Percentiles rank a stretch among this genome's conserved stretches.
These are phyloP conservation scores for Acanthisitta chloris DNA, from an alignment of 2,113 vertebrate genomes.

Conservation along the genomic window DNA sequence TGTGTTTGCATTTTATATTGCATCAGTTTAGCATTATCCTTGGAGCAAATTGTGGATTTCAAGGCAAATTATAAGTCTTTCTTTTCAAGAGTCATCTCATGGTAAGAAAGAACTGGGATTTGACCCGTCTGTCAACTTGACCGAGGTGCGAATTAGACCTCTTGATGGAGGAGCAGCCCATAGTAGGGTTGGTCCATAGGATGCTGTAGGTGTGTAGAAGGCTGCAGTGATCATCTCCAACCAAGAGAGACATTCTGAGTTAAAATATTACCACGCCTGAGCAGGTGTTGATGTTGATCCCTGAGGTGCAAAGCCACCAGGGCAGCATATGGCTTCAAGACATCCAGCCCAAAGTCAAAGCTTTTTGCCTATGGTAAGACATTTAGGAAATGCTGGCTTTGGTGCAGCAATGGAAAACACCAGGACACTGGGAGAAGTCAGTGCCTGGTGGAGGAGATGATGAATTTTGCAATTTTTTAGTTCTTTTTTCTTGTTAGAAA, in stretches of 20 bases:
- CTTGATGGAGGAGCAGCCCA: neutral
- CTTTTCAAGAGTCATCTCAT: neutral
- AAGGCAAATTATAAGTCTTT: neutral
- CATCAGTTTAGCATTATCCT: rapidly evolving
- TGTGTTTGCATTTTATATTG: neutral
- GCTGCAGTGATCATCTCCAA: neutral
- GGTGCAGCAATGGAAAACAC: neutral
- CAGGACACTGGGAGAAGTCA: neutral
- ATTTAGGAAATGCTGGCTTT: neutral
- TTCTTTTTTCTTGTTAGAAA: neutral
- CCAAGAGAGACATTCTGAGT: neutral
- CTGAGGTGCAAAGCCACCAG: neutral
- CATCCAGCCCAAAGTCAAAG: neutral
- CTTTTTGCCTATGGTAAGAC: neutral
- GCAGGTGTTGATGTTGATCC: neutral
- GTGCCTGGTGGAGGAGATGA: neutral
- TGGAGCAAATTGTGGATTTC: neutral
- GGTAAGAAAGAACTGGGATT: neutral
- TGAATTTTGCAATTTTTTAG: neutral
- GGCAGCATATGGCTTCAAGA: neutral
- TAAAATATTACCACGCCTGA: rapidly evolving
- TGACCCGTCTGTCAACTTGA: neutral
- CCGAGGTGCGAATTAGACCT: neutral
- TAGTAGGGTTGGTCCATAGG: neutral
- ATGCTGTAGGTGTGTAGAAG: rapidly evolving